Evolutionary conservation across 2,797 vertebrate species (phyloP), one percentile per base, ranked within the genome.

Genomic region (Melanotaenia nigrans): DNA sequence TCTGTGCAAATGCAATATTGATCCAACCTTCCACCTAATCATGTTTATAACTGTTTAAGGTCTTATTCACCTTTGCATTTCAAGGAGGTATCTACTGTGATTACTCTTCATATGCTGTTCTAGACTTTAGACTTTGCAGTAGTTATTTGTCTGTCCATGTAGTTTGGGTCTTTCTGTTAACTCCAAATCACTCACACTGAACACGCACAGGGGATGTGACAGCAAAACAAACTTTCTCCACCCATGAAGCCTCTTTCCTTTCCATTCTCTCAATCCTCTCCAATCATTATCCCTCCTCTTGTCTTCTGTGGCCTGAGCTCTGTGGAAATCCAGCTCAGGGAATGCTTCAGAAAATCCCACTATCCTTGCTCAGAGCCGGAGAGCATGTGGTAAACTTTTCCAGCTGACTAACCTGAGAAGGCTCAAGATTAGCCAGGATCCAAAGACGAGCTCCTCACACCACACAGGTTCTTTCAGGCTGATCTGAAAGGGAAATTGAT

Each of bases 401-500:
- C 88, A 89, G 85, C 84, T 89, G 90, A 90, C 88, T 93, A 90
- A 86, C 87, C 87, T 88, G 87, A 87, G 84, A 90, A 76, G 86
- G 60, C 82, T 89, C 51, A 12, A 89, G 92, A 92, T 93, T 91
- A 92, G 83, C 71, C 70, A 22, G 77, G 84, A 82, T 84, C 85
- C 80, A 81, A 73, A 87, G 70, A 85, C 71, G 69, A 91, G 89
- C 86, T 87, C 75, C 71, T 73, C 36, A 22, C 51, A 51, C 79
- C 88, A 86, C 90, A 77, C 71, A 84, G 87, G 66, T 87, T 87
- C 83, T 84, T 58, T 83, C 33, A 53, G 74, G 80, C 82, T 87
- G 84, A 92, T 93, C 87, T 90, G 84, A 92, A 92, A 92, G 87
- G 88, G 87, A 93, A 93, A 93, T 92, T 86, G 86, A 91, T 93